Conservation (phyloP, 2,888 invertebrate genomes). For the Calliopum simillimum region DNA sequence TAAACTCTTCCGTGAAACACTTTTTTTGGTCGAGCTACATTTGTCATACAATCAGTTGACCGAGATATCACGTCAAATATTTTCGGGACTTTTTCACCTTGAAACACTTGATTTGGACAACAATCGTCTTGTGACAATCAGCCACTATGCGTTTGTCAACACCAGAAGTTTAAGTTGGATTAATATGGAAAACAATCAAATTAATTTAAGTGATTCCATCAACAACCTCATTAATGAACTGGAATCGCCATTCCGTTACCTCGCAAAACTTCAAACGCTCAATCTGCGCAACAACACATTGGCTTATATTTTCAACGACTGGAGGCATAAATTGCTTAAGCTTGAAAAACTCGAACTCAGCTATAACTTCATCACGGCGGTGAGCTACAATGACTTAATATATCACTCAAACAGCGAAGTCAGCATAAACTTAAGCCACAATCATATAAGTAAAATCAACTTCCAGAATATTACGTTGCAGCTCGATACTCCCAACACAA, state of each 20-base stretch:
- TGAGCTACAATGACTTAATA: conserved; percentile 64
- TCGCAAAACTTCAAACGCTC: conserved; percentile 70
- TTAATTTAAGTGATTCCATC: too few relatives aligned
- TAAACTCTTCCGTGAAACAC: conserved; percentile 71
- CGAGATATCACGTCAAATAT: conserved; percentile 72
- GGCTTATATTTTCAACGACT: conserved; percentile 72
- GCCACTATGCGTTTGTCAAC: conserved; percentile 69
- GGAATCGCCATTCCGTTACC: conserved; percentile 72
- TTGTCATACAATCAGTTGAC: conserved; percentile 75
- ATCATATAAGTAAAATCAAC: too few relatives aligned
- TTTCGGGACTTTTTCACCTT: conserved; percentile 66
- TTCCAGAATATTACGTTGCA: too few relatives aligned
- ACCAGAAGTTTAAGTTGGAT: conserved; percentile 69
- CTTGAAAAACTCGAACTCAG: conserved; percentile 76
- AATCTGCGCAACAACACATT: conserved; percentile 76
- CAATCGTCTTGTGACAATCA: conserved; percentile 68
- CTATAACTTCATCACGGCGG: conserved; percentile 72
- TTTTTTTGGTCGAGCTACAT: conserved; percentile 72
- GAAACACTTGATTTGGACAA: conserved; percentile 68
- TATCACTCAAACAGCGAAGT: conserved; percentile 56
- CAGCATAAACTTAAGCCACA: conserved; percentile 70
- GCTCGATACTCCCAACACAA: too few relatives aligned
- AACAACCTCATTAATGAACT: conserved; percentile 38
- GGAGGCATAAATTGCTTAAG: conserved; percentile 71
- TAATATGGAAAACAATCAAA: conserved; percentile 69